Conservation (phyloP, 2,113 vertebrate genomes). For the Proteles cristata region DNA sequence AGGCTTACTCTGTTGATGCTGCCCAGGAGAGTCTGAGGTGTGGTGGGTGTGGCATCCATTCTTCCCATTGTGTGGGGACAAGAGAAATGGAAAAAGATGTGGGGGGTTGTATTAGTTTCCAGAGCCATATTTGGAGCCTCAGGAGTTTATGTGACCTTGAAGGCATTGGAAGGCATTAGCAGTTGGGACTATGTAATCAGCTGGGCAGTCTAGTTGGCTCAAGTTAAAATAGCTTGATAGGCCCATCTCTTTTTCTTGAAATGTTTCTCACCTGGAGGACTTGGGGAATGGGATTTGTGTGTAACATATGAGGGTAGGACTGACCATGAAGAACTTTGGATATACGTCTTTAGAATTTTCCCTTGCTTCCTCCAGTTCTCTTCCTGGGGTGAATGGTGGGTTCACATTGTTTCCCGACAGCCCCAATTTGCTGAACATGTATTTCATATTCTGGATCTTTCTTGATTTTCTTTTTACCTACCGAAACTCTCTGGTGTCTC, state of each 20-base stretch:
- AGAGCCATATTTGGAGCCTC: background rate
- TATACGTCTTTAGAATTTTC: background rate
- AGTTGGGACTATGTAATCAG: background rate
- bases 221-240: background rate
- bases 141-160: background rate
- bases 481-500: background rate
- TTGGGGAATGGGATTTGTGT: background rate
- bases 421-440: background rate
- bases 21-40: background rate
- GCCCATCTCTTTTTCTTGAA: background rate
- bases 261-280: background rate
- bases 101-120: background rate
- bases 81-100: background rate
- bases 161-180: background rate
- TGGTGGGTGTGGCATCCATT: background rate
- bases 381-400: background rate
- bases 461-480: background rate
- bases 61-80: background rate
- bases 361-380: background rate
- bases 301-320: background rate
- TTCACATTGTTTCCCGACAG: background rate
- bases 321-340: background rate
- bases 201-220: background rate
- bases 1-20: background rate
- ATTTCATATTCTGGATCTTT: background rate